Conservation (phyloP, 2,797 vertebrate species). For the Graptemys geographica region DNA sequence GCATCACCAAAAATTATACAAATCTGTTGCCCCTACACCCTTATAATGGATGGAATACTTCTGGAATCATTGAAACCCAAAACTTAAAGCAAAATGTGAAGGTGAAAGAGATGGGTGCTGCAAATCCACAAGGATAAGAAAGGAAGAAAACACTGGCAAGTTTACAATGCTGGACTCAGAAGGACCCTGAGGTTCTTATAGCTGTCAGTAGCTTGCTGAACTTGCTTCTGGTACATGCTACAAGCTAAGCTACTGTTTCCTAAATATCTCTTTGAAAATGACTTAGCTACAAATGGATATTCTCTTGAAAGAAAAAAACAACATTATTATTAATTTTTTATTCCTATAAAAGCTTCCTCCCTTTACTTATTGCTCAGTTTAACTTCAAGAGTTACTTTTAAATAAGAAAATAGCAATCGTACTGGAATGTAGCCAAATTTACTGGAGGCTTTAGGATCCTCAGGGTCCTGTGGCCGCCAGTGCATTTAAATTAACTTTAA, state of each 20-base stretch:
- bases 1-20: too few relatives aligned
- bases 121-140: not conserved
- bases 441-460: not conserved
- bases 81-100: not conserved
- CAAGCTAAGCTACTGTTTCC: not conserved
- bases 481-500: not conserved
- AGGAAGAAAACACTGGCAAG: not conserved
- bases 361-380: not conserved
- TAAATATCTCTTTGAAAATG: not conserved
- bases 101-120: not conserved
- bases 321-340: not conserved
- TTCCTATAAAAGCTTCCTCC: not conserved
- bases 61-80: not conserved
- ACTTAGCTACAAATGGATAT: not conserved
- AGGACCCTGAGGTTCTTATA: not conserved
- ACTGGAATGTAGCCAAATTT: not conserved
- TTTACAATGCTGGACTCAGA: not conserved
- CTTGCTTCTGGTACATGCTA: not conserved
- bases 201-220: not conserved
- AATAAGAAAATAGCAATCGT: not conserved
- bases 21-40: not conserved
- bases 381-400: not conserved
- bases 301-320: not conserved
- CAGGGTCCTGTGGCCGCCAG: fast-evolving
- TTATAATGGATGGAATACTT: not conserved